phyloP scores from a whole-genome alignment of 1,140 invertebrate genomes.

The Drosophila yakuba region DNA sequence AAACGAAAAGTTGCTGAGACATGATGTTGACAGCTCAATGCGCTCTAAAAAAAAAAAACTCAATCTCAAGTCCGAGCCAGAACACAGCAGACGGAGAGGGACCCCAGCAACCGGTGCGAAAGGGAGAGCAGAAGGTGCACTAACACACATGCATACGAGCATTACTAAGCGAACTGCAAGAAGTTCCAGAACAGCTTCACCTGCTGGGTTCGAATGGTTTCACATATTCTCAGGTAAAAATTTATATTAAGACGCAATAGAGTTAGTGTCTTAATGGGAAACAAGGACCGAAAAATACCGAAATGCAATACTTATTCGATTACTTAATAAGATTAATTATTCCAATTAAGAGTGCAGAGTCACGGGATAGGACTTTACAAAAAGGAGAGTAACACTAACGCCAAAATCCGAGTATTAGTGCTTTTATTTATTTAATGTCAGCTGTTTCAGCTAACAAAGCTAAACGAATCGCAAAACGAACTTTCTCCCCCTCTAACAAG shows the following conservation, averaged over 20 bases:
- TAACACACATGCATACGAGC: slow-evolving; percentile 26
- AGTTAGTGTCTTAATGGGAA: no score
- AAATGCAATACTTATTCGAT: no score
- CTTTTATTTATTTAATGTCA: slow-evolving; percentile 8
- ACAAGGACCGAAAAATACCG: no score
- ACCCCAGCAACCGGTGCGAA: slow-evolving; percentile 10
- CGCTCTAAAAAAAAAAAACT: slow-evolving; percentile 71
- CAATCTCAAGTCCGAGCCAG: slow-evolving; percentile 17
- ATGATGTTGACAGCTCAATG: slow-evolving; percentile 83
- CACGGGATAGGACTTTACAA: no score
- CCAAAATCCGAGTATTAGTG: background rate
- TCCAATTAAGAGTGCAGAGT: no score
- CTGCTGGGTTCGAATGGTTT: background rate
- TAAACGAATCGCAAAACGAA: slow-evolving; percentile 51
- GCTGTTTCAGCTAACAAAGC: slow-evolving; percentile 28
- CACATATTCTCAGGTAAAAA: background rate
- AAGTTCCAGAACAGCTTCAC: slow-evolving; percentile 22
- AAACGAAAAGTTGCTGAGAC: slow-evolving; percentile 80
- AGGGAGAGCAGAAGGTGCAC: slow-evolving; percentile 19
- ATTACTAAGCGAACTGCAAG: slow-evolving; percentile 27
- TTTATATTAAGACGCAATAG: no score
- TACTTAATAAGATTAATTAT: no score
- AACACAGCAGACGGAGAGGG: slow-evolving; percentile 24
- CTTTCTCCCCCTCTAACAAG: background rate
- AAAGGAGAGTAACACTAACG: no score